phyloP scores from a whole-genome alignment of 2,888 invertebrate genomes.

The Mesodorylaimus sp. region DNA sequence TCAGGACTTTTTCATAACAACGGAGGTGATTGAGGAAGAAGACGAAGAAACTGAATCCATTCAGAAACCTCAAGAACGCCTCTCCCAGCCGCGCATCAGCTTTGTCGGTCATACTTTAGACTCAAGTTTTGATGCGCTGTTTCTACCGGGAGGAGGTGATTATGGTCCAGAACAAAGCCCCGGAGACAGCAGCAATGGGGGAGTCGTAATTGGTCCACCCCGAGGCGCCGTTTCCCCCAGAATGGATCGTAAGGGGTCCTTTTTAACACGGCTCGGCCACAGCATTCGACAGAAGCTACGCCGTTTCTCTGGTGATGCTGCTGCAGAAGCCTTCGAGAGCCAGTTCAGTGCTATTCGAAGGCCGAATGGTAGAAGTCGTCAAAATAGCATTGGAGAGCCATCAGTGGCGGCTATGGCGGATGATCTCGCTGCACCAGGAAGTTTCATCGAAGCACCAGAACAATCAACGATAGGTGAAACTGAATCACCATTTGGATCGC shows the following conservation, averaged over 20 bases:
- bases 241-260: neutral
- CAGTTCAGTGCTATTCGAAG: neutral
- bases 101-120: neutral
- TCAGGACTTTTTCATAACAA: no score
- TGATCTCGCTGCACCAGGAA: neutral
- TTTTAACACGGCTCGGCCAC: neutral
- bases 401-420: no score
- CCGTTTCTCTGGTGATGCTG: neutral
- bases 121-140: neutral
- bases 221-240: neutral
- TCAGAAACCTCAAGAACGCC: no score
- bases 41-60: no score
- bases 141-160: neutral
- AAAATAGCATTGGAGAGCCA: no score
- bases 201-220: no score
- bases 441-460: neutral
- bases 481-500: neutral
- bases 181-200: neutral
- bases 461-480: neutral
- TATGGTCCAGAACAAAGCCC: neutral
- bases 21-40: neutral
- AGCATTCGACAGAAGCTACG: constrained; percentile 1
- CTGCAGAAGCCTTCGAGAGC: no score
- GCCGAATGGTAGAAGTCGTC: neutral
- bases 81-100: no score